A percentile compares a stretch with the other conserved stretches of the same genome.
Evolutionary conservation across 2,888 invertebrate genomes (phyloP).

Genomic region (Balanococcus diminutus): DNA sequence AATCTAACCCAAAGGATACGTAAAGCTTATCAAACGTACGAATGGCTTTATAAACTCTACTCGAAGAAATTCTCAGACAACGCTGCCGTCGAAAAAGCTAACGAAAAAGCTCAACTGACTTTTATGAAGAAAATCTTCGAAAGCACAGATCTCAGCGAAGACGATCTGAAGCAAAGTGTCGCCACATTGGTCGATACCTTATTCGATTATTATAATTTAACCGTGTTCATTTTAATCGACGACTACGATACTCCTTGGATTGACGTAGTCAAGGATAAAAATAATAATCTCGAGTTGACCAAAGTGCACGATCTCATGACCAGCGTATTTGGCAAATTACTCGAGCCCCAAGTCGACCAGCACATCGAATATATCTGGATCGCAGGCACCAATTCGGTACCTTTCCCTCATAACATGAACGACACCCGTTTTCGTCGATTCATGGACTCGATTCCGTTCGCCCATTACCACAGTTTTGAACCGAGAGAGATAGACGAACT

Average conservation of each 20-base stretch:
- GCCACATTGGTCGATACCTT: neutral
- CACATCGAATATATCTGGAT: neutral
- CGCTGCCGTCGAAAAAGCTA: neutral
- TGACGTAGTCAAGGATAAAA: neutral
- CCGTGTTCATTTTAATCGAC: neutral
- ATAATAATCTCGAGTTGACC: neutral
- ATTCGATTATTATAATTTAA: neutral
- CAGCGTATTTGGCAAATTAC: neutral
- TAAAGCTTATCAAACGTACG: neutral
- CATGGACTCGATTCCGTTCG: neutral
- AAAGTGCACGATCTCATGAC: neutral
- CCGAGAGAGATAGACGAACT: neutral
- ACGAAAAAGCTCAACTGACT: neutral
- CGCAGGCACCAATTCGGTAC: neutral
- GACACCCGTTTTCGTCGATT: neutral
- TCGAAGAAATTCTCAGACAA: neutral
- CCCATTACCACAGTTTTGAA: neutral
- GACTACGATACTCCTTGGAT: neutral
- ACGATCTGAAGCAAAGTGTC: neutral
- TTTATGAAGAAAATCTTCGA: neutral
- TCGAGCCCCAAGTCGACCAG: neutral
- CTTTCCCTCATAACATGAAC: slow-evolving; percentile 1
- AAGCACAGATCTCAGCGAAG: neutral
- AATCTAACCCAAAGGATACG: neutral
- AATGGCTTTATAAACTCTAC: neutral